These are phyloP conservation scores for Clarias magur DNA, from an alignment of 2,113 vertebrate species.

Conservation along the genomic window DNA sequence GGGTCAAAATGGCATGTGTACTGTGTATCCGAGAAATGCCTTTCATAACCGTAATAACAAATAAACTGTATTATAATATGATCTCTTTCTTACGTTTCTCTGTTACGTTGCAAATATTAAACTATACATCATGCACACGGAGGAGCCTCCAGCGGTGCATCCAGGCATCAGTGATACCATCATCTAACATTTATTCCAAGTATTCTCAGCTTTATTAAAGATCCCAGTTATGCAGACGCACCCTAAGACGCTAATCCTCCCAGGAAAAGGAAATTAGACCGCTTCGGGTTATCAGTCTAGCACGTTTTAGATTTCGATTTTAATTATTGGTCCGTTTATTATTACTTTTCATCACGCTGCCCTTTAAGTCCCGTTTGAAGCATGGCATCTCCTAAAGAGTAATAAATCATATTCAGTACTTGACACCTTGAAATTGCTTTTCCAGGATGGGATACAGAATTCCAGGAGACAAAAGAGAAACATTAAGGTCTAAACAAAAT, in stretches of 20 bases:
- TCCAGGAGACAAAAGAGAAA: conserved; percentile 56
- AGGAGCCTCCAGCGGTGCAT: neutral
- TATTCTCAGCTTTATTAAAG: neutral
- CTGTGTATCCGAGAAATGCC: neutral
- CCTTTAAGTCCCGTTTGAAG: conserved; percentile 54
- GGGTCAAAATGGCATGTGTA: neutral
- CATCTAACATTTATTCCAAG: neutral
- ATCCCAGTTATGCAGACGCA: neutral
- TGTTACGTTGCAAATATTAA: neutral
- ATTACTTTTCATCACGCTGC: conserved; percentile 55
- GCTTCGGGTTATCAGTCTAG: neutral
- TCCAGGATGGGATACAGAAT: conserved; percentile 52
- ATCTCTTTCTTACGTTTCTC: neutral
- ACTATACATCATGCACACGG: neutral
- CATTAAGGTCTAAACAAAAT: conserved; percentile 34
- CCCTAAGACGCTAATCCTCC: neutral
- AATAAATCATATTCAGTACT: conserved; percentile 67
- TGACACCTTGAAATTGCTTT: conserved; percentile 61
- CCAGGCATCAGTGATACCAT: neutral
- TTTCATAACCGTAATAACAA: no score
- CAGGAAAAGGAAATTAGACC: neutral
- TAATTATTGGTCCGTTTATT: conserved; percentile 46
- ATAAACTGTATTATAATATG: neutral
- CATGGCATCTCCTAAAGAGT: conserved; percentile 54
- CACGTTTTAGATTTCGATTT: neutral